These are phyloP conservation scores for Tetramorium parvispinum DNA, from an alignment of 1,140 invertebrate species.

Conservation along the genomic window DNA sequence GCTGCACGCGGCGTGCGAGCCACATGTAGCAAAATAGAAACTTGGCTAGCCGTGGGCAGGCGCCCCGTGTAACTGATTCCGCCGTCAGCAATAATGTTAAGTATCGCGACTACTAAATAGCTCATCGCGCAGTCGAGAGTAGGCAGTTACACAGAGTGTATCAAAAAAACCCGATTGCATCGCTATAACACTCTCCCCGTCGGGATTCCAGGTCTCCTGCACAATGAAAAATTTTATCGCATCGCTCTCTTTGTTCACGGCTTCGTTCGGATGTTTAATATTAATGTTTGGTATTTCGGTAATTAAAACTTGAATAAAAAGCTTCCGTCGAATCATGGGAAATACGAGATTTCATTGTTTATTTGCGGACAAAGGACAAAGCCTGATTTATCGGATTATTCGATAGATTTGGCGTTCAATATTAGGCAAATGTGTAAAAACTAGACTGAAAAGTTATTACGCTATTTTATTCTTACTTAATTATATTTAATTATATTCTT, in stretches of 20 bases:
- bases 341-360: neutral
- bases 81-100: slow-evolving; percentile 41
- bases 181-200: neutral
- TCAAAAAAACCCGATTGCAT: neutral
- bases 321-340: neutral
- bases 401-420: neutral
- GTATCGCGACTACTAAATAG: slow-evolving; percentile 48
- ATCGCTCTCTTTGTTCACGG: neutral
- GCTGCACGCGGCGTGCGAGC: slow-evolving; percentile 61
- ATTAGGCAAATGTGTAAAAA: neutral
- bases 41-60: slow-evolving; percentile 63
- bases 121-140: slow-evolving; percentile 23
- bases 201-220: neutral
- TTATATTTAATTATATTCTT: neutral
- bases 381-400: neutral
- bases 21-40: slow-evolving; percentile 72
- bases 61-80: slow-evolving; percentile 57
- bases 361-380: neutral
- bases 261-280: too few relatives aligned
- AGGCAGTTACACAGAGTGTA: neutral
- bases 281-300: too few relatives aligned
- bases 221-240: neutral
- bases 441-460: neutral
- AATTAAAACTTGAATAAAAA: neutral
- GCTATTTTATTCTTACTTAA: neutral